These are phyloP conservation scores for Limnephilus auricula DNA, from an alignment of 2,888 invertebrate genomes.

Conservation along the genomic window DNA sequence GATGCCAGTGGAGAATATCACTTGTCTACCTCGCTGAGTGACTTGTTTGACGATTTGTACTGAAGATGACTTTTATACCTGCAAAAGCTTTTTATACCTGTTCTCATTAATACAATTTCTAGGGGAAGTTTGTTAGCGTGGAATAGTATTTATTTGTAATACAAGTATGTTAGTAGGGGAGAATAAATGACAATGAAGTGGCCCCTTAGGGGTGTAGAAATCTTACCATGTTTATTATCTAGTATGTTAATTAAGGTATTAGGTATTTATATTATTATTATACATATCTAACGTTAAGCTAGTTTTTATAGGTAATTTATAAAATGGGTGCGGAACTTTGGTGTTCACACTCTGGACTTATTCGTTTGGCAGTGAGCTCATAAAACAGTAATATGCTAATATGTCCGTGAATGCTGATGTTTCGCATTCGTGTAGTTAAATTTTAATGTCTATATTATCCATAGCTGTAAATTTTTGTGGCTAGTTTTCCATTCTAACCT, in stretches of 20 bases:
- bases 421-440: slow-evolving; percentile 21
- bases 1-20: slow-evolving; percentile 12
- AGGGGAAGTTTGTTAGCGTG: slow-evolving; percentile 41
- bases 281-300: slow-evolving; percentile 29
- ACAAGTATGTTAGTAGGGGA: slow-evolving; percentile 24
- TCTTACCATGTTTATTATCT: slow-evolving; percentile 50
- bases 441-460: slow-evolving; percentile 42
- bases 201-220: slow-evolving; percentile 45
- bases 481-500: background rate
- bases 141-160: slow-evolving; percentile 47
- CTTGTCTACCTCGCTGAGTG: slow-evolving; percentile 52
- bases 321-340: background rate
- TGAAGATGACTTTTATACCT: slow-evolving; percentile 24
- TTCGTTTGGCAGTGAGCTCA: background rate
- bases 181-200: slow-evolving; percentile 12
- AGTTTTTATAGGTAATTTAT: slow-evolving; percentile 44
- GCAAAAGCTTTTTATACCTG: slow-evolving; percentile 13
- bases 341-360: background rate
- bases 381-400: background rate
- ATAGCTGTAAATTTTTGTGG: background rate
- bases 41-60: slow-evolving; percentile 40
- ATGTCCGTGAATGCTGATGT: background rate
- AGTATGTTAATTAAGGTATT: slow-evolving; percentile 48
- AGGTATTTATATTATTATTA: slow-evolving; percentile 45
- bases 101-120: slow-evolving; percentile 46